Base-by-base conservation (phyloP, 1,140 invertebrate species). In the Ditylenchus dipsaci region DNA sequence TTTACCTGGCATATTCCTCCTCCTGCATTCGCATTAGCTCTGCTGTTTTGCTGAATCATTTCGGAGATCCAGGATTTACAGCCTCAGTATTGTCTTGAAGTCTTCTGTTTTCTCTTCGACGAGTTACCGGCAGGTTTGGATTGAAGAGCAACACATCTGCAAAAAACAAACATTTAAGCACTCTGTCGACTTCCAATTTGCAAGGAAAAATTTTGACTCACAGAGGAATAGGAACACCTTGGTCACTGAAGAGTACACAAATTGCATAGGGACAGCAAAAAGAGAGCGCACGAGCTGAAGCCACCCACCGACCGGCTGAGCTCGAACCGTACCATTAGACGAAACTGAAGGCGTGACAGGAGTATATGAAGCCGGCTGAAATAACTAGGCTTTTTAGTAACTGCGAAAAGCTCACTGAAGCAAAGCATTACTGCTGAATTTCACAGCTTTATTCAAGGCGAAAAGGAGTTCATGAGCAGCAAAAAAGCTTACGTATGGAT, bases 21-120 rank as follows among this genome's bases (percentile, higher is more conserved):
- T 76, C 74, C 45, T 76, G 74, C 56, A 78, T 67, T 21, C 64
- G 63, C 23, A 72, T 43, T 19, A 76, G 71, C 26, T n/a, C 63
- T 42, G n/a, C 38, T 75, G 33, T 75, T 76, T 29, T 47, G 27
- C 29, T 73, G 61, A 7, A 30, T 0, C 30, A 58, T 60, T 13
- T 21, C n/a, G 19, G 29, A 5, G 26, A n/a, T 61, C 8, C 13
- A 30, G 38, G 27, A 33, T 33, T 5, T 38, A 11, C 33, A 38
- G 33, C 33, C 11, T 38, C 33, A 38, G 33, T 11, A 38, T 11
- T 38, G 3, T 38, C 33, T 38, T 11, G 33, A 38, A 38, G 3
- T 5, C 33, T 38, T 38, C 33, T 38, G 33, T 38, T 38, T 38
- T 38, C 33, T 38, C 33, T 38, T 38, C 33, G 33, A 38, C 33